Conservation (phyloP, 2,113 vertebrate genomes). For the Ciconia boyciana region DNA sequence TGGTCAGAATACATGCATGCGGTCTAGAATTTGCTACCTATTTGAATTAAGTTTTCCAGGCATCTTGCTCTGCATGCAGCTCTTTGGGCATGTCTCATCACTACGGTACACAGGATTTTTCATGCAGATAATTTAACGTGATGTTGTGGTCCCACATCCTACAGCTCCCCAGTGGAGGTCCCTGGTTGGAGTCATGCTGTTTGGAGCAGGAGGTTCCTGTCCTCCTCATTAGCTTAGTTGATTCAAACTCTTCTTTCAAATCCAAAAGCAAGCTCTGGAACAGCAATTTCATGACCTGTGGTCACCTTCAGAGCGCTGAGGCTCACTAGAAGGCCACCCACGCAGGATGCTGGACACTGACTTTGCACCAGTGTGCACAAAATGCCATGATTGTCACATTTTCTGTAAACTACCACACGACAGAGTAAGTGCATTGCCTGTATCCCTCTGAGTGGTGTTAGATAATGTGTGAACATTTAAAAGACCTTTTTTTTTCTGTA, state of each 20-base stretch:
- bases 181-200: background rate
- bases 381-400: background rate
- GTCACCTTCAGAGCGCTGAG: background rate
- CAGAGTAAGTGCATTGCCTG: background rate
- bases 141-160: background rate
- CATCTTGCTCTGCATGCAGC: background rate
- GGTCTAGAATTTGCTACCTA: background rate
- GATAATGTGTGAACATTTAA: background rate
- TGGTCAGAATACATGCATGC: background rate
- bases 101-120: background rate
- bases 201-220: background rate
- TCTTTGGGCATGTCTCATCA: accelerated
- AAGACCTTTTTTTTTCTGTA: background rate
- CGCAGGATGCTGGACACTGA: background rate
- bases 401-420: background rate
- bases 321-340: background rate
- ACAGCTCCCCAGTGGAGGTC: background rate
- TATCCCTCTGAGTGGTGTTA: background rate
- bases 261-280: background rate
- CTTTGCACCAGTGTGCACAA: background rate
- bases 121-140: background rate
- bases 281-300: background rate
- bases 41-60: background rate
- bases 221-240: background rate
- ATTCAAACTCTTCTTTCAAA: background rate